A percentile compares a stretch with the other conserved stretches of the same genome.
Conservation (phyloP, 2,113 vertebrate genomes). For the Phalacrocorax brasilianus region DNA sequence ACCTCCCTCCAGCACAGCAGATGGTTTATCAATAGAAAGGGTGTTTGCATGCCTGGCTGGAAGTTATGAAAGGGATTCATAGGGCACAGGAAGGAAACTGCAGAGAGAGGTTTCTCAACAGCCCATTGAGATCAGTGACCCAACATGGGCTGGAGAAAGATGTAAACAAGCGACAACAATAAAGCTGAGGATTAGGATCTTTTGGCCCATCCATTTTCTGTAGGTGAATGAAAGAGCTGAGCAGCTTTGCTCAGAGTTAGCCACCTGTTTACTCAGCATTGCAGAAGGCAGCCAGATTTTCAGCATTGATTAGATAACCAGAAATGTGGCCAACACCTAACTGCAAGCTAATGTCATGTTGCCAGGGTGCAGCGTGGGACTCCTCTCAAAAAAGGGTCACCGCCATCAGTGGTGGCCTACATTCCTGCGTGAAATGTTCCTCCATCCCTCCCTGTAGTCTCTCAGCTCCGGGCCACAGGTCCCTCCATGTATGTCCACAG, state of each 20-base stretch:
- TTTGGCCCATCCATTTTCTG: neutral
- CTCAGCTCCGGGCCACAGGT: neutral
- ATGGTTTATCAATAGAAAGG: neutral
- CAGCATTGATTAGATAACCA: neutral
- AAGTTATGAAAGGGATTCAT: neutral
- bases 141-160: neutral
- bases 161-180: neutral
- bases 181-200: neutral
- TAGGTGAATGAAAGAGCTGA: neutral
- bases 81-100: neutral
- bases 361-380: neutral
- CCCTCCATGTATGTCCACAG: neutral
- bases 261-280: neutral
- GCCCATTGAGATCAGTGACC: conserved; percentile 20
- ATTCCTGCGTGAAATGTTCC: neutral
- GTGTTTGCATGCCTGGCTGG: neutral
- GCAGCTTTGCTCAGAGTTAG: neutral
- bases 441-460: neutral
- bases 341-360: rapidly evolving
- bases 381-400: neutral
- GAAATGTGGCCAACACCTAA: neutral
- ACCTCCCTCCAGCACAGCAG: neutral
- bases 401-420: rapidly evolving
- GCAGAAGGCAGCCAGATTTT: neutral
- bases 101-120: neutral